Evolutionary conservation across 2,113 vertebrate species (phyloP), one percentile per base, ranked within the genome.

Genomic region (Propithecus coquereli): DNA sequence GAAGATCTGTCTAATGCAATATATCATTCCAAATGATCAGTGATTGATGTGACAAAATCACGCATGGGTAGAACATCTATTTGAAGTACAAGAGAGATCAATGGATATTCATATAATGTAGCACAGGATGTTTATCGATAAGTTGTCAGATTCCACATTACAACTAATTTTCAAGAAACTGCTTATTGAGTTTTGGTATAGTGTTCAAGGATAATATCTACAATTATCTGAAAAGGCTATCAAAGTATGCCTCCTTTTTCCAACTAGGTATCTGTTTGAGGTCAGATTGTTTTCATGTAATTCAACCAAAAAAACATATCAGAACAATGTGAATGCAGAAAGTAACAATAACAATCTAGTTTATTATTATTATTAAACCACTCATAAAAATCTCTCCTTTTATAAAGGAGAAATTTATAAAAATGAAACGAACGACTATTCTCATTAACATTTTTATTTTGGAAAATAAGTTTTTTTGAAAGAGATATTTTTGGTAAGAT

Each of bases 81-180:
- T 90, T 70, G 87, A 88, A 85, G 30, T 61, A 34, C 11, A 79
- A 73, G 54, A 40, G 30, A 76, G 14, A 61, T 5, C 0, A 68
- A 63, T n/a, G 25, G 59, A 79, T 57, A 83, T 94, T 94, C 77
- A 87, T 52, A n/a, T 63, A 92, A 25, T 11, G 37, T 11, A 70
- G 10, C 22, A 47, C 1, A 79, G 61, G 90, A 80, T 66, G 2
- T 57, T 91, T 71, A 91, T 81, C 45, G 23, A 70, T 63, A 59
- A 17, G 16, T 10, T 50, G 8, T 80, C 74, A 83, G 54, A 82
- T 76, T 94, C 40, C 8, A 70, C 5, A 80, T 76, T 52, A 34
- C 50, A 93, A 74, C 22, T 66, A 65, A 89, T 43, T 89, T 91
- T 68, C 20, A 82, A 94, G 43, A 93, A 74, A 93, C 37, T 91